Evolutionary conservation across 2,888 invertebrate species (phyloP), one percentile per base, ranked within the genome.

Genomic region (Atethmia centrago): DNA sequence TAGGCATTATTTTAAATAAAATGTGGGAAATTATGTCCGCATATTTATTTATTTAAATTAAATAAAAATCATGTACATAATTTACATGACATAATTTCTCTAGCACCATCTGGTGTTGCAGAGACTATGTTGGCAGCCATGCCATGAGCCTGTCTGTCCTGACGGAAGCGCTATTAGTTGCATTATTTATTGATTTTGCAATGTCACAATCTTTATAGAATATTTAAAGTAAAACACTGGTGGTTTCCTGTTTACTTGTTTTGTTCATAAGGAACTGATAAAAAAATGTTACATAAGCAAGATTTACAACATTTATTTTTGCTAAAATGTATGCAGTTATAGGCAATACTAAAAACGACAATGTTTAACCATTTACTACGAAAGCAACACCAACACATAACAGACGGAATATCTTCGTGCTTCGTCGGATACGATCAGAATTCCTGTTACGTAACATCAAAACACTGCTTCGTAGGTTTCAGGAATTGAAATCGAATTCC

Each of bases 401-500:
- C 3, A 28, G 28, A 28, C 2, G 14, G 1, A 31, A 9, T 47
- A 49, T 47, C 3, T n/a, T 31, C 21, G 2, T 9, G 14, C 14
- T 63, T 31, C 25, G 4, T 25, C 0, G 3, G 19, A 8, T 40
- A 21, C 7, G 19, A 53, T 25, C 14, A 19, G 4, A 40, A 40
- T 55, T 25, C 12, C 19, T 8, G 7, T 65, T 8, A 53, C 12
- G 4, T 19, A 14, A 53, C 1, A 40, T 14, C 4, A 1, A 40
- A 25, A 36, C 4, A 25, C 9, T 25, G 8, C 19, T 21, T 21
- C 14, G 25, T 19, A 40, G 12, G 36, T 59, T 66, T 47, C 36
- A 68, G n/a, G 12, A 66, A 55, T 7, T 55, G 10, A 42, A 71
- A 70, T 31, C 28, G 40, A 49, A 73, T 73, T 73, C 53, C 70